Percentiles rank a stretch among this genome's conserved stretches.
Conservation (phyloP, 2,113 vertebrate genomes). For the Ellobius talpinus region DNA sequence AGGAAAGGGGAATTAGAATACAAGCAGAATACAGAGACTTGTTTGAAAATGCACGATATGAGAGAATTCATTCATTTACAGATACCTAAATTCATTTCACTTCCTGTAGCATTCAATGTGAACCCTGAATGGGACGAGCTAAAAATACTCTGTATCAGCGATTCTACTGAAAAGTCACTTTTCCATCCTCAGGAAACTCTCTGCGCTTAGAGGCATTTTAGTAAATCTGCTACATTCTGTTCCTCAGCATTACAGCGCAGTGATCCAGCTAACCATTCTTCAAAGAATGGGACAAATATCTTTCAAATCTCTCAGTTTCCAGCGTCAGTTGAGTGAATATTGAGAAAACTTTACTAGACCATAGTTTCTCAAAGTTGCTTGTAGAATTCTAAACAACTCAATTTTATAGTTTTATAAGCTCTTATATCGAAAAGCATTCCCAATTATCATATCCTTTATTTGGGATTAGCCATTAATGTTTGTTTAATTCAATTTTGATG, state of each 20-base stretch:
- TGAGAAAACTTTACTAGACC: neutral
- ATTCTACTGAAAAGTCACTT: neutral
- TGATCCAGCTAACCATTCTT: neutral
- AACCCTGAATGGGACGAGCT: neutral
- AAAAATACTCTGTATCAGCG: neutral
- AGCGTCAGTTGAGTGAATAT: neutral
- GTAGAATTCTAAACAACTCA: neutral
- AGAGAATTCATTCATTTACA: too few relatives aligned
- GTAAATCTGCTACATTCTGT: neutral
- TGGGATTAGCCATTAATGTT: neutral
- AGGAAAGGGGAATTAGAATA: too few relatives aligned
- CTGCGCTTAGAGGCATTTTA: neutral
- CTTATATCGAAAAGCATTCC: neutral
- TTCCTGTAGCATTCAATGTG: too few relatives aligned
- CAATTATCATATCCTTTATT: neutral
- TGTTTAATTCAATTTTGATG: neutral
- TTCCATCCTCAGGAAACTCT: neutral
- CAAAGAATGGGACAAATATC: too few relatives aligned
- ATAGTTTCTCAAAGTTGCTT: neutral
- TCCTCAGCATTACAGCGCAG: neutral
- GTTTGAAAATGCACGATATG: too few relatives aligned
- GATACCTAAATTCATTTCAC: too few relatives aligned
- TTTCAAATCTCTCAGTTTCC: neutral
- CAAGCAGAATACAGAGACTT: too few relatives aligned
- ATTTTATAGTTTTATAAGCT: neutral